phyloP scores from a whole-genome alignment of 2,888 invertebrate species.

The Stramonita haemastoma region DNA sequence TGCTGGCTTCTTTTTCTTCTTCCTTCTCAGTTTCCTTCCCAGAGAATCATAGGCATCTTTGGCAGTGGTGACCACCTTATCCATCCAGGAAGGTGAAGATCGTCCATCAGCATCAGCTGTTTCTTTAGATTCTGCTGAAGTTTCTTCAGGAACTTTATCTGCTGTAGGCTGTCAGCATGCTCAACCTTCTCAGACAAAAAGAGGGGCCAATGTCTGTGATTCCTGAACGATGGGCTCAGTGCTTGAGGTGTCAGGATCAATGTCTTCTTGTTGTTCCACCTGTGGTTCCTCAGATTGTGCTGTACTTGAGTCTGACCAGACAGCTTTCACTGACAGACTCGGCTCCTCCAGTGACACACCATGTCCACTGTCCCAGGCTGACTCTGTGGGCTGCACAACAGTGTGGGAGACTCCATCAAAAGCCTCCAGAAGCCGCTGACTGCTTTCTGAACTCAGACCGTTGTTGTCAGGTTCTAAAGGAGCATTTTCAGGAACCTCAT shows the following conservation, averaged over 20 bases:
- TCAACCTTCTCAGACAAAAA: not conserved
- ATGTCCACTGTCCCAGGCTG: not conserved
- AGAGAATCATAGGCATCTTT: constrained; percentile 21
- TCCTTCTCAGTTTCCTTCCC: constrained; percentile 17
- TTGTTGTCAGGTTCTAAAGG: not conserved
- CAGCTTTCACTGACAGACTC: constrained; percentile 8
- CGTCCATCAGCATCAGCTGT: not conserved
- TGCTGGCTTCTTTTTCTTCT: not conserved
- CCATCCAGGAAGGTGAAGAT: constrained; percentile 28
- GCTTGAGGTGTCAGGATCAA: not conserved
- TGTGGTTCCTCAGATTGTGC: not conserved
- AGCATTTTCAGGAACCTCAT: not conserved
- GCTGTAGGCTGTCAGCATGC: not conserved
- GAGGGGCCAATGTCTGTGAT: not conserved
- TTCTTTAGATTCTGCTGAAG: not conserved
- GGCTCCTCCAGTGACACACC: not conserved
- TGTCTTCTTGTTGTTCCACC: not conserved
- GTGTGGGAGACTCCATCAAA: not conserved
- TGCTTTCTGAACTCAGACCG: not conserved
- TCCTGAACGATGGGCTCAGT: not conserved
- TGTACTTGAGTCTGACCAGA: not conserved
- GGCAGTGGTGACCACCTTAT: not conserved
- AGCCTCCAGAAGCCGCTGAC: not conserved
- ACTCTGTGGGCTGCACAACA: not conserved
- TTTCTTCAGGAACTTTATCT: not conserved